These are phyloP conservation scores for Spodoptera litura DNA, from an alignment of 1,140 invertebrate genomes.

Conservation along the genomic window DNA sequence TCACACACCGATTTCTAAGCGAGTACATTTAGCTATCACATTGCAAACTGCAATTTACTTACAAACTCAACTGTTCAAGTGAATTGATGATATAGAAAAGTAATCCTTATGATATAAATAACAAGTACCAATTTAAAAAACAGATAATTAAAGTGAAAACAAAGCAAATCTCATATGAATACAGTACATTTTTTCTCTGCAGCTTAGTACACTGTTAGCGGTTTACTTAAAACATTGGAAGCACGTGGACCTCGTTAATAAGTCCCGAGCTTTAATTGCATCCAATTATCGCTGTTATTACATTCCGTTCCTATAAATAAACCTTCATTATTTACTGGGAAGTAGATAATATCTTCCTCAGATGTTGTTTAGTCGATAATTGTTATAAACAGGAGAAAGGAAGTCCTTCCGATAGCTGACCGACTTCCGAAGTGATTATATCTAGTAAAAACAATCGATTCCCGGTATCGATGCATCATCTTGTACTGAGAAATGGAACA, in stretches of 20 bases:
- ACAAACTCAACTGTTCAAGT: no score
- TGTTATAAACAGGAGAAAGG: slow-evolving; percentile 17
- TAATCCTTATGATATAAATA: no score
- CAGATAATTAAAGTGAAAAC: not conserved
- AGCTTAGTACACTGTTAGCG: not conserved
- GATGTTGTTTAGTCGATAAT: slow-evolving; percentile 32
- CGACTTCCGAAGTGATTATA: slow-evolving; percentile 6
- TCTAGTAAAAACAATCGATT: not conserved
- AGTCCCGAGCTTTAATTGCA: slow-evolving; percentile 18
- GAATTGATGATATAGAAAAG: no score
- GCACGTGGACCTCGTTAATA: slow-evolving; percentile 20
- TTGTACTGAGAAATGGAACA: not conserved
- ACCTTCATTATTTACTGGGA: slow-evolving; percentile 15
- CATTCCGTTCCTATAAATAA: slow-evolving; percentile 17
- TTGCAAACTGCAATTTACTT: no score
- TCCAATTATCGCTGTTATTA: slow-evolving; percentile 1
- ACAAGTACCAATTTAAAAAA: no score
- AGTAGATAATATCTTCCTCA: slow-evolving; percentile 31
- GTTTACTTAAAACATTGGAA: slow-evolving; percentile 14
- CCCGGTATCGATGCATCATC: not conserved
- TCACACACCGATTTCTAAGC: no score
- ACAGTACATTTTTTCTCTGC: not conserved
- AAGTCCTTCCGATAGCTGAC: slow-evolving; percentile 37
- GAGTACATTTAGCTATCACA: no score
- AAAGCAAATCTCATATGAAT: not conserved